Evolutionary conservation across 2,797 vertebrate genomes (phyloP), one percentile per base, ranked within the genome.

Genomic region (Tapirus indicus): DNA sequence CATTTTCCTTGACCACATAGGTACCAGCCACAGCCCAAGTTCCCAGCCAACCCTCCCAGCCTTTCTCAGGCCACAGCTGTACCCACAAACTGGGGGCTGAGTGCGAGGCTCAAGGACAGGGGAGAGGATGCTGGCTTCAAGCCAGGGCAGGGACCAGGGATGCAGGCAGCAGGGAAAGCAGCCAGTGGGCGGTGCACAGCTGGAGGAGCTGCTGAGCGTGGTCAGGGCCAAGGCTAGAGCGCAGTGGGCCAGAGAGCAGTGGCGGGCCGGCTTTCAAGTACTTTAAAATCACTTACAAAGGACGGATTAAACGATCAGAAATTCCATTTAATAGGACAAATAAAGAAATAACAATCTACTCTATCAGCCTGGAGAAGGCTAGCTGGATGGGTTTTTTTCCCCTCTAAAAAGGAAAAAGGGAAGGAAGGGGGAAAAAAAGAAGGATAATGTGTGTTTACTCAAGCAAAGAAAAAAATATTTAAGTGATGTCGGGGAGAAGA

Each of bases 381-480:
- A 98, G 98, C 98, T 98, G 98, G 98, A 99, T 99, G 97, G 89
- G 89, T 92, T 98, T 98, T 97, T 97, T 97, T 78, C 38, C 32
- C 93, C 97, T 84, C 96, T 97, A 98, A 98, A 98, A 98, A 98
- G 96, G 97, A 82, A 98, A 98, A 98, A 98, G 96, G 97, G 98
- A 97, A 98, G 97, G 97, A 98, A 98, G 98, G 98, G 98, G 98
- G 98, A 97, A 94, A 99, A 99, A 98, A 98, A 99, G 99, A 98
- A 98, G 99, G 99, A 99, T 99, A 99, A 99, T 99, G 99, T 99
- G 99, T 99, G 98, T 99, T 99, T 99, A 99, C 99, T 99, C 99
- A 99, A 99, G 99, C 99, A 99, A 99, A 99, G 99, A 99, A 99
- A 99, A 99, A 99, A 99, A 99, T 99, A 99, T 99, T 99, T 99